These are phyloP conservation scores for Grus americana DNA, from an alignment of 2,113 vertebrate species.

Conservation along the genomic window DNA sequence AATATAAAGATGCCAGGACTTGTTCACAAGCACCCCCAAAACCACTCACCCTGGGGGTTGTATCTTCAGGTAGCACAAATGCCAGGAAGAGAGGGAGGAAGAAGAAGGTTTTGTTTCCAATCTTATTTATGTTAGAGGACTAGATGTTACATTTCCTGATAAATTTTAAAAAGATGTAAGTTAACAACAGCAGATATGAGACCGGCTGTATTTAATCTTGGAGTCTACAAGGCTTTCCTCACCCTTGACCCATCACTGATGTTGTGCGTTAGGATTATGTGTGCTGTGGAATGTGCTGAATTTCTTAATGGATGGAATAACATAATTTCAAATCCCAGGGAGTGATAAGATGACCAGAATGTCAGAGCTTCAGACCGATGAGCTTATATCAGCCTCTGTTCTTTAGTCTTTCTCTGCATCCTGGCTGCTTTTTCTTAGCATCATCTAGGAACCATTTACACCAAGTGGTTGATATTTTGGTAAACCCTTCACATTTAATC, in stretches of 20 bases:
- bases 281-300: neutral
- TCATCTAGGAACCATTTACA: constrained; percentile 1
- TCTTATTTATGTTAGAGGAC: neutral
- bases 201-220: neutral
- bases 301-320: constrained; percentile 17
- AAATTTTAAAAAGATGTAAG: neutral
- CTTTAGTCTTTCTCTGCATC: neutral
- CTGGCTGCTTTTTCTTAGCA: constrained; percentile 40
- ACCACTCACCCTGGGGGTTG: neutral
- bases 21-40: neutral
- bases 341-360: neutral
- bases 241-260: neutral
- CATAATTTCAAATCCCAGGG: neutral
- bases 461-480: constrained; percentile 26
- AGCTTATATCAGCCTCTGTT: neutral
- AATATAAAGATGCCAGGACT: neutral
- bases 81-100: neutral
- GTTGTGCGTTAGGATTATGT: neutral
- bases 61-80: neutral
- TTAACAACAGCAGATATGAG: neutral
- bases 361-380: neutral
- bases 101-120: neutral
- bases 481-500: constrained; percentile 31
- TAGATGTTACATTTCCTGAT: neutral
- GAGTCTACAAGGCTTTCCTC: neutral